Conservation (phyloP, 1,140 invertebrate genomes). For the Globodera rostochiensis region DNA sequence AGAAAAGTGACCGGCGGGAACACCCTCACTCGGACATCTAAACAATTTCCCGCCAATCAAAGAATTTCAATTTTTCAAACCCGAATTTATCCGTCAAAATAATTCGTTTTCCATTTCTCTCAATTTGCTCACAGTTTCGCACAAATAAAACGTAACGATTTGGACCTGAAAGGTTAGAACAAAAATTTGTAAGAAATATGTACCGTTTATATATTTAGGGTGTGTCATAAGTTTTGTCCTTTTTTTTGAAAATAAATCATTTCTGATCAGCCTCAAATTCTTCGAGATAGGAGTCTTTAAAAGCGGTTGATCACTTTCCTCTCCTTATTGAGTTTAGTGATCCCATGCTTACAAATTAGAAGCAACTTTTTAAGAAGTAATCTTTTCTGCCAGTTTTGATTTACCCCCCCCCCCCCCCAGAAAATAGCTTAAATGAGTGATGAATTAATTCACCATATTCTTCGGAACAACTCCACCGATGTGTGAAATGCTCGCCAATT, state of each 20-base stretch:
- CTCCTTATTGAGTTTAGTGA: too few relatives aligned
- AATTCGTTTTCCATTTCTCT: conserved; percentile 7
- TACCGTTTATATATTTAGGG: too few relatives aligned
- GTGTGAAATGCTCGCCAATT: conserved; percentile 20
- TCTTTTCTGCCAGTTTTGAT: too few relatives aligned
- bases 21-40: neutral
- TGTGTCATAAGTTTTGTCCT: too few relatives aligned
- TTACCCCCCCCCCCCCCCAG: too few relatives aligned
- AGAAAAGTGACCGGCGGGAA: neutral
- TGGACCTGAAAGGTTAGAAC: conserved; percentile 10
- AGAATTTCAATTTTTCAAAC: neutral
- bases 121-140: conserved; percentile 24
- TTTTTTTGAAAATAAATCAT: too few relatives aligned
- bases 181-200: neutral
- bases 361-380: too few relatives aligned
- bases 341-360: too few relatives aligned
- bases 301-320: too few relatives aligned
- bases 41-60: neutral
- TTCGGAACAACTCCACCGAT: conserved; percentile 26
- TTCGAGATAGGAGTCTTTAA: too few relatives aligned
- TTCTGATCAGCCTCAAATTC: too few relatives aligned
- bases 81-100: conserved; percentile 19
- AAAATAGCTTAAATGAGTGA: too few relatives aligned
- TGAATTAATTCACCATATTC: conserved; percentile 3
- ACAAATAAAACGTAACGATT: conserved; percentile 19